Percentiles rank a stretch among this genome's conserved stretches.
These are phyloP conservation scores for Manacus vitellinus DNA, from an alignment of 2,113 vertebrate species.

Conservation along the genomic window DNA sequence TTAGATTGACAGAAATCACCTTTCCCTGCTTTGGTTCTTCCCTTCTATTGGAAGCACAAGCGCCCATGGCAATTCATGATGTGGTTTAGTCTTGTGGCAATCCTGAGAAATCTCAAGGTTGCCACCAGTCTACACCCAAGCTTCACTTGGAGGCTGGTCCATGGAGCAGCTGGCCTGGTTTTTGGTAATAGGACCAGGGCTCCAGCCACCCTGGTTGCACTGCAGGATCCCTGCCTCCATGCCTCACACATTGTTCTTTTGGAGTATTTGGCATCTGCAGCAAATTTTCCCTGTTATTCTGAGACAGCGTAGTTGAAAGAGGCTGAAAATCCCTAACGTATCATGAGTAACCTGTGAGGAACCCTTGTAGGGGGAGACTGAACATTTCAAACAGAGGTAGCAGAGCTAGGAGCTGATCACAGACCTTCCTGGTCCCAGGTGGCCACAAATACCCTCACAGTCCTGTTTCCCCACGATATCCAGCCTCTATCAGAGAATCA, in stretches of 20 bases:
- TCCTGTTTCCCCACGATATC: background rate
- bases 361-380: background rate
- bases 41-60: background rate
- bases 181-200: background rate
- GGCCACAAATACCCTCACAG: background rate
- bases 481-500: background rate
- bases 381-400: background rate
- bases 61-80: background rate
- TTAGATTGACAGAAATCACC: background rate
- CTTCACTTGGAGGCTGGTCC: background rate
- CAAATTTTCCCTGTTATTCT: fast-evolving
- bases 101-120: background rate
- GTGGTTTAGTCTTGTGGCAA: background rate
- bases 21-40: background rate
- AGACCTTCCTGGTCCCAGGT: background rate
- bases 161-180: background rate
- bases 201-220: background rate
- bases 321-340: background rate
- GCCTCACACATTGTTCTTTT: background rate
- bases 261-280: background rate
- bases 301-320: background rate
- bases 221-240: background rate
- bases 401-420: background rate
- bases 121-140: background rate
- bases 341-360: background rate